Percentiles rank a stretch among this genome's conserved stretches.
Conservation (phyloP, 2,888 invertebrate species). For the Ophioninae sp. region DNA sequence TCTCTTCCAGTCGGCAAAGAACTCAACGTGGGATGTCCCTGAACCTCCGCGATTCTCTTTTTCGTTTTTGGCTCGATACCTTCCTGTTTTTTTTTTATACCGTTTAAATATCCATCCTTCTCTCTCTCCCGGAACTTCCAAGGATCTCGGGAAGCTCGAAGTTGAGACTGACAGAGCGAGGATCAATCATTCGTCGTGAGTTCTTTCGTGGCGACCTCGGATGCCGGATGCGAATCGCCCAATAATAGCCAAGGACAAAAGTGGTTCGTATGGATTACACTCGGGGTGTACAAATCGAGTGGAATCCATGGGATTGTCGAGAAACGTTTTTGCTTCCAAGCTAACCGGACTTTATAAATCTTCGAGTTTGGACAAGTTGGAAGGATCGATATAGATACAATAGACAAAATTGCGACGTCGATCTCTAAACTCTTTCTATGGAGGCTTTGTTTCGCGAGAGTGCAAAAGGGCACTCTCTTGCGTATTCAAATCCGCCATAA, state of each 20-base stretch:
- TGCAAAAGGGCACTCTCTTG: not conserved
- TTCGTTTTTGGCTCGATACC: not conserved
- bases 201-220: constrained; percentile 48
- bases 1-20: not conserved
- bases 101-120: constrained; percentile 1
- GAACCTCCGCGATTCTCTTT: constrained; percentile 34
- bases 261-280: constrained; percentile 1
- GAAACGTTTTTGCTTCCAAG: constrained; percentile 15
- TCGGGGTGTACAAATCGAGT: not conserved
- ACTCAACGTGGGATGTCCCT: constrained; percentile 49
- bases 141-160: constrained; percentile 33
- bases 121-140: not conserved
- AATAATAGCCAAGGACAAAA: constrained; percentile 58
- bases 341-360: not conserved
- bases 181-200: constrained; percentile 45
- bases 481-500: constrained; percentile 40
- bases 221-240: constrained; percentile 48
- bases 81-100: not conserved
- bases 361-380: not conserved
- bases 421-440: not conserved
- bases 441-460: not conserved
- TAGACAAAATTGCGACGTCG: not conserved
- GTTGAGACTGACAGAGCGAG: constrained; percentile 11
- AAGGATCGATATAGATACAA: not conserved
- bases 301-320: not conserved